These are phyloP conservation scores for Caenorhabditis panamensis DNA, from an alignment of 2,888 invertebrate species.

Conservation along the genomic window DNA sequence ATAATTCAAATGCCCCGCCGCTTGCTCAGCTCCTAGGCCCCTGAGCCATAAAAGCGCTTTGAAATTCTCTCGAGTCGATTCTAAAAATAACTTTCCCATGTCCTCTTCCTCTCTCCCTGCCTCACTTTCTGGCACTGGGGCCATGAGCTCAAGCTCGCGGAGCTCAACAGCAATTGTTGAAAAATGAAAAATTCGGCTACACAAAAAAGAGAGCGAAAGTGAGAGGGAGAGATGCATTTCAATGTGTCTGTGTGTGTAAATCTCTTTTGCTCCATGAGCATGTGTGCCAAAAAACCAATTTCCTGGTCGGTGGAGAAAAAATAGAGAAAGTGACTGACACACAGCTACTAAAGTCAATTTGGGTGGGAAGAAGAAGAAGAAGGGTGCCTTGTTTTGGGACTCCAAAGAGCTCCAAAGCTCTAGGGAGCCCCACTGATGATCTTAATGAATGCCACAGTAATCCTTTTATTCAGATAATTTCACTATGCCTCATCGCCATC, in stretches of 20 bases:
- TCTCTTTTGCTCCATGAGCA: constrained; percentile 43
- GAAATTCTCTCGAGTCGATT: not conserved
- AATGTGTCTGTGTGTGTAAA: constrained; percentile 25
- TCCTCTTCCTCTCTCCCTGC: constrained; percentile 13
- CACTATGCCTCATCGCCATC: constrained; percentile 83
- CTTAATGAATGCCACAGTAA: not conserved
- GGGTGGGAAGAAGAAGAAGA: not conserved
- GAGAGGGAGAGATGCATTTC: constrained; percentile 9
- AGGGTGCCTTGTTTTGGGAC: no score
- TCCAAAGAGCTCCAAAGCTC: not conserved
- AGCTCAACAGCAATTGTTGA: constrained; percentile 43
- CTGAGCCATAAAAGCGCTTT: not conserved
- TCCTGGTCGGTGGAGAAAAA: constrained; percentile 24
- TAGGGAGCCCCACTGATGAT: not conserved
- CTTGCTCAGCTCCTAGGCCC: not conserved
- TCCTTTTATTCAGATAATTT: constrained; percentile 71
- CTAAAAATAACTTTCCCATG: constrained; percentile 33
- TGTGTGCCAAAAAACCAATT: constrained; percentile 43
- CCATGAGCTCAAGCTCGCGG: constrained; percentile 5
- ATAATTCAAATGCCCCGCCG: not conserved
- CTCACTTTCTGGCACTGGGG: constrained; percentile 39
- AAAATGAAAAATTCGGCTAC: constrained; percentile 35
- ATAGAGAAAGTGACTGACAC: constrained; percentile 3
- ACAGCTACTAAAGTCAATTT: constrained; percentile 21
- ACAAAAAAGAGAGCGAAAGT: constrained; percentile 17